Base-by-base conservation (phyloP, 2,888 invertebrate species). In the Pterostichus madidus region DNA sequence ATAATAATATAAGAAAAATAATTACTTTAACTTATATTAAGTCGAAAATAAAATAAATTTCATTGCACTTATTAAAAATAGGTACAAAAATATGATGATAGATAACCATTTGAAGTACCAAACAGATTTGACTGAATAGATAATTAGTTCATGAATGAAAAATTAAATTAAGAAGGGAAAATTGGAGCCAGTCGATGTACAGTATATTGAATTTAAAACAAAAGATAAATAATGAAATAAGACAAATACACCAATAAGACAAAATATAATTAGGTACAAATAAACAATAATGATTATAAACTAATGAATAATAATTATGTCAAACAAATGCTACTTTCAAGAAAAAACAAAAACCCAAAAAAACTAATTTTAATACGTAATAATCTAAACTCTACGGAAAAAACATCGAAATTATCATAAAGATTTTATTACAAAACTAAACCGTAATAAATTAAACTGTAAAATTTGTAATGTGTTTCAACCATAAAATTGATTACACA, bases 401-500 rank as follows among this genome's bases (percentile, higher is more conserved):
- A 17, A 56, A 39, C 1, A 39, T 39, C 6, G 7, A 39, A 39
- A 39, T 39, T 39, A 39, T 8, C 5, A 39, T 39, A 39, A 39
- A 39, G 39, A 39, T 8, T 6, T 24, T 24, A 59, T 59, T 24
- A 59, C 11, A 13, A 4, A 15, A 56, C 53, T 15, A 17, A 56
- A 56, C 31, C 31, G 17, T 8, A 59, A 24, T 59, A 59, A 24
- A 59, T 31, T 24, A 35, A 64, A 59, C 59, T 31, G 31, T 11
- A 11, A 59, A 31, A 64, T 64, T 35, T 64, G 13, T 64, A 49
- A 11, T 64, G 64, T 61, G 59, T 64, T 11, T 44, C 71, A 44
- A 71, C 17, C 71, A 44, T 32, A 31, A 24, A 31, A 24, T 64
- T 71, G 31, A 75, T 75, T 75, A 24, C 52, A 17, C 75, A 75